Evolutionary conservation across 2,888 invertebrate genomes (phyloP), one percentile per base, ranked within the genome.

Genomic region (Candidula unifasciata): DNA sequence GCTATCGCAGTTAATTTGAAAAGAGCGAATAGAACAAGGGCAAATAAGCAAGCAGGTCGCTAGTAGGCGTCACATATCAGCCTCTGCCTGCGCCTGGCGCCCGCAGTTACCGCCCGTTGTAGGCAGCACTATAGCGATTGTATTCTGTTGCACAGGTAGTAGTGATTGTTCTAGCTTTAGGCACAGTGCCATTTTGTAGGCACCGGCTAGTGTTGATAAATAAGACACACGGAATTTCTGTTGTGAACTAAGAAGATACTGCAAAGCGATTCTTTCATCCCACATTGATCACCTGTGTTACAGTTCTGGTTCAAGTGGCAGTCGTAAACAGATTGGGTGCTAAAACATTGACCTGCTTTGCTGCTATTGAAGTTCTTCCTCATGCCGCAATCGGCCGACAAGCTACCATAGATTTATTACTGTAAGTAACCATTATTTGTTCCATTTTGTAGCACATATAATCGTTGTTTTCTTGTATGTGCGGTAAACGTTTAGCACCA

Each of bases 291-390:
- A 44, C 37, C 64, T 30, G 64, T 6, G 74, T 82, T 82, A 35
- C 83, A 83, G 83, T 83, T 13, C 35, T 69, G 54, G 64, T 83
- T n/a, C 77, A 83, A 35, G 33, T 83, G 54, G 77, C 77, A 27
- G 68, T 83, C 69, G n/a, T 77, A 33, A 69, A 83, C 69, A 83
- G 83, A 21, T 69, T 83, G 77, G 83, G 83, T 10, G 83, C 83
- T 0, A 77, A 60, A 71, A 83, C 83, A n/a, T n/a, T 54, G 57
- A 78, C 78, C 69, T 83, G 83, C 27, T 44, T 68, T 44, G 57
- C 57, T 30, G 69, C 83, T 2, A 83, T 83, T 37, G 78, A 83
- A 37, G 71, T 76, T 30, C 66, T 69, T 18, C 77, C 77, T 18
- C 66, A 27, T 10, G 66, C 77, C 54, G 71, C 33, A 57, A 35